Base-by-base conservation (phyloP, 2,113 vertebrate genomes). In the Archocentrus centrarchus region DNA sequence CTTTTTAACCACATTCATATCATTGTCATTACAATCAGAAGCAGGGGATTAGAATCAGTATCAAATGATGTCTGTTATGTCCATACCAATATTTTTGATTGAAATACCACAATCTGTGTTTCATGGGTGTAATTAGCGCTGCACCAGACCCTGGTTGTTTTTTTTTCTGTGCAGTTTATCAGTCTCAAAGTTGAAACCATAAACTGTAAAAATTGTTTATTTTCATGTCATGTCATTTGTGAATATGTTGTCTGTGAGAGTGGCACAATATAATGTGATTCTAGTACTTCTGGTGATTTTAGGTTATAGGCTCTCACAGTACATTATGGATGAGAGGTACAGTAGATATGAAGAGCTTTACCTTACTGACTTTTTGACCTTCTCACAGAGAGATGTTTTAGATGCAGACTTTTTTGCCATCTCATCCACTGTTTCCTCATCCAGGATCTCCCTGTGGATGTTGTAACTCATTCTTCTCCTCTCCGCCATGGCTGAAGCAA, bases 281-380 rank as follows among this genome's bases (percentile, higher is more conserved):
- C 7, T 3, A 20, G 50, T 53, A 18, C 7, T 3, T 53, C 17
- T 53, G 1, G 11, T 11, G 39, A 41, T 11, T 41, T 41, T 11
- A 41, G 10, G 3, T 11, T 41, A 41, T 3, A 41, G 11, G 39
- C 39, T 41, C 39, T 8, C 6, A 41, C 39, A 41, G 11, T 41
- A 11, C 39, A 41, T 11, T 41, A 41, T 41, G 10, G 22, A 50
- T 14, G 68, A 55, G 15, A 73, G 55, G 13, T n/a, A 27, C 6
- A 53, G 1, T 53, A 6, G 44, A 53, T 55, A 53, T 8, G 13
- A 32, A 55, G 27, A 8, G 11, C 37, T 81, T 90, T 91, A 96
- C 96, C 96, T 95, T 20, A 94, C 1, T 6, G 94, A 93, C 11
- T 90, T 82, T 83, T 90, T 93, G 58, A 96, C 10, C 64, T 92